phyloP scores from a whole-genome alignment of 2,888 invertebrate species.

The Noctua janthe region DNA sequence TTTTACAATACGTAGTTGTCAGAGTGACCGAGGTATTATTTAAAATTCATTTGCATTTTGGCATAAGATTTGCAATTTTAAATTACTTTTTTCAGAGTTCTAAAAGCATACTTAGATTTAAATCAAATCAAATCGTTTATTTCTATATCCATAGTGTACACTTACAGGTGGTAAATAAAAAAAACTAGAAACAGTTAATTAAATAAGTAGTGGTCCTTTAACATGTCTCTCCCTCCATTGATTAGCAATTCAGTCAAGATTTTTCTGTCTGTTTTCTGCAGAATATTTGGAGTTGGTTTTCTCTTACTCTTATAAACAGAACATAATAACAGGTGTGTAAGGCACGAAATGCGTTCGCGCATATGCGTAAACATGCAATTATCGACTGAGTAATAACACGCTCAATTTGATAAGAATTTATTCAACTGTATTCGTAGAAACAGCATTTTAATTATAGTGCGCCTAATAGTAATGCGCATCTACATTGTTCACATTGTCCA shows the following conservation, averaged over 20 bases:
- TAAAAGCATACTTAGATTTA: not conserved
- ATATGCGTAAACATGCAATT: conserved; percentile 65
- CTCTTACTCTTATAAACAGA: not conserved
- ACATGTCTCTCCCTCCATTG: not conserved
- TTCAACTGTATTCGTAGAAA: conserved; percentile 59
- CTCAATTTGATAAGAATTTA: conserved; percentile 68
- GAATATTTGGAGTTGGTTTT: conserved; percentile 14
- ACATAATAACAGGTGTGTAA: conserved; percentile 54
- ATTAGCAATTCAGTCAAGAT: not conserved
- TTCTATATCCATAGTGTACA: too few species aligned
- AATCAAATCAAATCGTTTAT: too few species aligned
- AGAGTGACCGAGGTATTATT: not conserved
- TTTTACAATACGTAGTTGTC: not conserved
- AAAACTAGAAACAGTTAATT: too few species aligned
- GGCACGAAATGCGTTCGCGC: conserved; percentile 52
- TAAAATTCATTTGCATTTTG: not conserved
- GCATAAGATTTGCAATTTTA: not conserved
- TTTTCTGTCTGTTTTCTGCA: not conserved
- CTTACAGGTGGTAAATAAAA: too few species aligned
- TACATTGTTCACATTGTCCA: conserved; percentile 5
- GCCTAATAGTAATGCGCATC: conserved; percentile 1
- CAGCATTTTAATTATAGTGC: conserved; percentile 30
- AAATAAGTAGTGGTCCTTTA: not conserved
- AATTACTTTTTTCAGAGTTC: not conserved
- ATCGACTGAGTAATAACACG: conserved; percentile 66